Conservation (phyloP, 2,113 vertebrate genomes). For the Sakesphorus luctuosus region DNA sequence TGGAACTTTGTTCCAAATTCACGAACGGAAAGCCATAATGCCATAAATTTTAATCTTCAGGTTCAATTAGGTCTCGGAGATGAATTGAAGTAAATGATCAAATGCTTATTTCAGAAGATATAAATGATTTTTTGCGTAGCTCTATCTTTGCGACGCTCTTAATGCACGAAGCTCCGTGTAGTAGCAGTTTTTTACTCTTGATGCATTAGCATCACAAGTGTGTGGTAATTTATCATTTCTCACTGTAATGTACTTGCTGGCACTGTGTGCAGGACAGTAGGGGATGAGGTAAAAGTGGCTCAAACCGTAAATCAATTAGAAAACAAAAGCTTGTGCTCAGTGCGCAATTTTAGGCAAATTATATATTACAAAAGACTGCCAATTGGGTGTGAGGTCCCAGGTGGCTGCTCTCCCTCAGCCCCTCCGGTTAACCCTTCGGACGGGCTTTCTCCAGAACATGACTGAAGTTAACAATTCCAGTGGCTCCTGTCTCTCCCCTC, state of each 20-base stretch:
- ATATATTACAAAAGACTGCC: conserved; percentile 80
- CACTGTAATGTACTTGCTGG: conserved; percentile 81
- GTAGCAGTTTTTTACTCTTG: conserved; percentile 67
- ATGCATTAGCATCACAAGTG: conserved; percentile 82
- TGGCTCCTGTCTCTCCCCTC: background rate
- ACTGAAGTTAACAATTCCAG: background rate
- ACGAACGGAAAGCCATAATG: conserved; percentile 50
- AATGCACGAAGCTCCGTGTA: conserved; percentile 54
- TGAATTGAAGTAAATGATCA: conserved; percentile 60
- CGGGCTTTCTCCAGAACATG: background rate
- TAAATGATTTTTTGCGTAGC: conserved; percentile 12
- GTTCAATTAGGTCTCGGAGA: conserved; percentile 65
- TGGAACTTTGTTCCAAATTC: conserved; percentile 48
- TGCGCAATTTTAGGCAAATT: conserved; percentile 83
- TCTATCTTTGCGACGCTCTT: conserved; percentile 1
- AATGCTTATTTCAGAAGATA: conserved; percentile 49
- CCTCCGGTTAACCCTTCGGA: conserved; percentile 69
- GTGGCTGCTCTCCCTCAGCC: conserved; percentile 52
- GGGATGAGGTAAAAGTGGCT: conserved; percentile 80
- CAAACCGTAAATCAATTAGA: conserved; percentile 88
- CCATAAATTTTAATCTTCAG: conserved; percentile 51
- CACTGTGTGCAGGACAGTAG: conserved; percentile 76
- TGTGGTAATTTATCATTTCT: conserved; percentile 83
- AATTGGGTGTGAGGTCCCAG: conserved; percentile 78
- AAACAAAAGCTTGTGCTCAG: conserved; percentile 85